These are phyloP conservation scores for Tholera decimalis DNA, from an alignment of 2,888 invertebrate genomes.

Conservation along the genomic window DNA sequence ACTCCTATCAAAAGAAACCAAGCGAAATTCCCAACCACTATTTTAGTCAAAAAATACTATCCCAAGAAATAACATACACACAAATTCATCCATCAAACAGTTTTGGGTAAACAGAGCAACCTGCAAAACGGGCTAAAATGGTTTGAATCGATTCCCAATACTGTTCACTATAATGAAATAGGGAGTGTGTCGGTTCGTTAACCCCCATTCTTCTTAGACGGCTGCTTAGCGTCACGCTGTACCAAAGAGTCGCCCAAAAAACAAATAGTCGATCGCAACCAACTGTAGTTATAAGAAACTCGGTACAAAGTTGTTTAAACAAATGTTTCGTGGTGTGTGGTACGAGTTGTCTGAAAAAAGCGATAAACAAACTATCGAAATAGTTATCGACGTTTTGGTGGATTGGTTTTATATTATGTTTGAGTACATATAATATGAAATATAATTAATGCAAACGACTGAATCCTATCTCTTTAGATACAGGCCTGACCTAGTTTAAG, in stretches of 20 bases:
- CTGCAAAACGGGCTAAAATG: slow-evolving; percentile 12
- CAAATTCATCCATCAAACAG: slow-evolving; percentile 31
- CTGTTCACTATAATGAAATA: slow-evolving; percentile 45
- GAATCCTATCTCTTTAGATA: too few species aligned
- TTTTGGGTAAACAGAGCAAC: slow-evolving; percentile 20
- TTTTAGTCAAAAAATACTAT: neutral
- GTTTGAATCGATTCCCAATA: slow-evolving; percentile 52
- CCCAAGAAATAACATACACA: slow-evolving; percentile 32
- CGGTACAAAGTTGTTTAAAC: slow-evolving; percentile 76
- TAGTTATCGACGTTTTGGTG: too few species aligned
- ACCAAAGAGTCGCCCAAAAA: slow-evolving; percentile 67
- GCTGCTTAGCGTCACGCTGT: slow-evolving; percentile 74
- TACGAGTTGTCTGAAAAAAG: slow-evolving; percentile 32
- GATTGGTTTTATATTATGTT: too few species aligned
- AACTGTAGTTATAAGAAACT: slow-evolving; percentile 79
- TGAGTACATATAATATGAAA: too few species aligned
- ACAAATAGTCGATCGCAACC: slow-evolving; percentile 76
- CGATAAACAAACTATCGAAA: neutral
- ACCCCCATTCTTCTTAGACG: slow-evolving; percentile 58
- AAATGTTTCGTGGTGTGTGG: slow-evolving; percentile 66
- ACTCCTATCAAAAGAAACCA: neutral
- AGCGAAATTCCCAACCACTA: neutral
- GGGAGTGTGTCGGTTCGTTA: slow-evolving; percentile 54
- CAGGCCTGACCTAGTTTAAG: too few species aligned
- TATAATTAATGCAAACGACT: too few species aligned